Evolutionary conservation across 2,888 invertebrate species (phyloP).

Genomic region (Dione vanillae): DNA sequence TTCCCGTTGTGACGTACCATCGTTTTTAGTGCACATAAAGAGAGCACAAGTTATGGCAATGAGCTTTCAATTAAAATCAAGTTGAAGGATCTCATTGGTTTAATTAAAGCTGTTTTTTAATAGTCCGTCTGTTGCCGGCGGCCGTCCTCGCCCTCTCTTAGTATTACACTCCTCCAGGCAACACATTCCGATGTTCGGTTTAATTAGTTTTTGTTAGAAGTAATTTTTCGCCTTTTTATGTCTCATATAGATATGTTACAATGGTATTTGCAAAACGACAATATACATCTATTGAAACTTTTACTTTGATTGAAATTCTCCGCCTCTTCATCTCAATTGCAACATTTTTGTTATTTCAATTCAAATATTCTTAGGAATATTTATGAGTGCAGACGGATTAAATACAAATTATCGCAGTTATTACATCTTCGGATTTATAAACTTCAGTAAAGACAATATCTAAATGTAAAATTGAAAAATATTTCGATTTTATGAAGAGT

Average conservation of each 20-base stretch:
- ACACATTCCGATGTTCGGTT: conserved; percentile 74
- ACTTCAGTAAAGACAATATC: neutral
- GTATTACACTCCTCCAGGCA: conserved; percentile 68
- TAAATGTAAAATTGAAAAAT: too few species aligned
- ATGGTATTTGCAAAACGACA: neutral
- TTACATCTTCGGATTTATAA: neutral
- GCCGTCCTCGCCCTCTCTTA: conserved; percentile 54
- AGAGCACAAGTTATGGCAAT: conserved; percentile 32
- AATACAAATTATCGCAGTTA: neutral
- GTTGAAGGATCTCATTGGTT: conserved; percentile 61
- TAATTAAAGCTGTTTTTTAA: conserved; percentile 68
- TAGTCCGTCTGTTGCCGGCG: conserved; percentile 50
- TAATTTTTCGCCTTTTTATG: conserved; percentile 51
- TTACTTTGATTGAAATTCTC: neutral
- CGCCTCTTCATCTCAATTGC: too few species aligned
- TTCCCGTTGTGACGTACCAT: neutral
- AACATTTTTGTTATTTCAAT: neutral
- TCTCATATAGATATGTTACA: neutral
- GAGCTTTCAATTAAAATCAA: conserved; percentile 63
- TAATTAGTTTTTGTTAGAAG: conserved; percentile 76
- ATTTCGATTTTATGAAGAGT: too few species aligned
- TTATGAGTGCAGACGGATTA: neutral
- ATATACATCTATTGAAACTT: neutral
- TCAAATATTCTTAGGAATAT: neutral
- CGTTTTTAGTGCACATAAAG: conserved; percentile 17